Conservation (phyloP, 2,888 invertebrate species). For the Lypha dubia region DNA sequence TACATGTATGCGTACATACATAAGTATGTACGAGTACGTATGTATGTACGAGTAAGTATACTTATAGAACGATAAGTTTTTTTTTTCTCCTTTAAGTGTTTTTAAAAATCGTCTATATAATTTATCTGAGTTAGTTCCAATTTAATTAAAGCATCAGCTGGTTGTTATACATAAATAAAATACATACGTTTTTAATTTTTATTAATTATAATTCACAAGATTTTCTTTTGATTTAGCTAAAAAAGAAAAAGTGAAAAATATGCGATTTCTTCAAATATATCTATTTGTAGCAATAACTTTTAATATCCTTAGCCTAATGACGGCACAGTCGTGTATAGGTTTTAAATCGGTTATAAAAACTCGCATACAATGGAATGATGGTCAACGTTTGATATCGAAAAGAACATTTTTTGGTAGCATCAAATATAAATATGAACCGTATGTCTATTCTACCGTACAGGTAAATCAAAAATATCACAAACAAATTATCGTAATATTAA, state of each 20-base stretch:
- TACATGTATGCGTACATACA: too few species aligned
- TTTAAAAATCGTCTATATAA: conserved; percentile 18
- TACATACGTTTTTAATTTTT: not conserved
- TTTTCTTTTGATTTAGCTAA: not conserved
- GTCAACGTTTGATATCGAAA: conserved; percentile 42
- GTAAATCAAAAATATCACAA: conserved; percentile 23
- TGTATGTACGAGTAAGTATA: too few species aligned
- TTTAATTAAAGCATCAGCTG: conserved; percentile 22
- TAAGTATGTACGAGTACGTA: too few species aligned
- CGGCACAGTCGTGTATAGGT: conserved; percentile 54
- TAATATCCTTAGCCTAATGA: not conserved
- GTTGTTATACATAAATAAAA: conserved; percentile 19
- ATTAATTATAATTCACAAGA: not conserved
- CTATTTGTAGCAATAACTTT: conserved; percentile 8
- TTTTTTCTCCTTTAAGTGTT: conserved; percentile 35
- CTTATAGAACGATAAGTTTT: conserved; percentile 35
- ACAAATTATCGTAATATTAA: too few species aligned
- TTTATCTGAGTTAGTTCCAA: conserved; percentile 33
- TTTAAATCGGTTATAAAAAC: conserved; percentile 38
- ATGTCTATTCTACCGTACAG: conserved; percentile 56
- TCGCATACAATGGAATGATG: conserved; percentile 48
- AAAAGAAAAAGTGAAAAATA: too few species aligned
- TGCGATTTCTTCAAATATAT: conserved; percentile 17
- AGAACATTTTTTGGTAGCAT: conserved; percentile 46
- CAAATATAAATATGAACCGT: conserved; percentile 63